Conservation (phyloP, 2,113 vertebrate genomes). For the Girardinichthys multiradiatus region DNA sequence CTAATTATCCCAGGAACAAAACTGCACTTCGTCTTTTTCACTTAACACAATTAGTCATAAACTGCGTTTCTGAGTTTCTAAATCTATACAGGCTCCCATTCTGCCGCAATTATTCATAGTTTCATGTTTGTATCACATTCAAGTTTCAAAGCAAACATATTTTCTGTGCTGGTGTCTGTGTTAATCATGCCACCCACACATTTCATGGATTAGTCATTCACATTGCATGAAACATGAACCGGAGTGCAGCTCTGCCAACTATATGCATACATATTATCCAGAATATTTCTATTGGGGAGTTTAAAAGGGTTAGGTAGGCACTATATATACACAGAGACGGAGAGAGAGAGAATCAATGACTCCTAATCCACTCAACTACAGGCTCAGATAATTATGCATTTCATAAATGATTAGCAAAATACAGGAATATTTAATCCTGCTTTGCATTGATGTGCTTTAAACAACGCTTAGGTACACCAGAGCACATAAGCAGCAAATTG, state of each 20-base stretch:
- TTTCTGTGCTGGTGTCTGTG: constrained; percentile 76
- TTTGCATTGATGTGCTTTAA: constrained; percentile 77
- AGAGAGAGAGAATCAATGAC: constrained; percentile 69
- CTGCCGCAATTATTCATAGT: constrained; percentile 83
- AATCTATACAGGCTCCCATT: constrained; percentile 77
- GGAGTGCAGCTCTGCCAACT: constrained; percentile 76
- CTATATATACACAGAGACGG: constrained; percentile 65
- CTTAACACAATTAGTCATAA: constrained; percentile 86
- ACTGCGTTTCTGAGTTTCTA: constrained; percentile 77
- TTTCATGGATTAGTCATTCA: constrained; percentile 82
- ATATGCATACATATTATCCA: constrained; percentile 69
- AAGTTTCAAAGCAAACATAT: constrained; percentile 83
- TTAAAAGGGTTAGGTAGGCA: constrained; percentile 74
- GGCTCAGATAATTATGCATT: constrained; percentile 82
- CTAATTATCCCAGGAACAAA: constrained; percentile 84
- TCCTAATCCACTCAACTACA: constrained; percentile 79
- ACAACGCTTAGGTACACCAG: constrained; percentile 70
- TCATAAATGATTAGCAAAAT: constrained; percentile 83
- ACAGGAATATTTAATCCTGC: constrained; percentile 80
- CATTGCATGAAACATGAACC: constrained; percentile 76
- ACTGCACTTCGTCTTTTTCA: constrained; percentile 73
- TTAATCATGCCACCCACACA: constrained; percentile 83
- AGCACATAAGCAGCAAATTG: constrained; percentile 78
- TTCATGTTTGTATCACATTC: constrained; percentile 78
- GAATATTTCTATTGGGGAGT: constrained; percentile 72